These are phyloP conservation scores for Mamestra configurata DNA, from an alignment of 1,140 invertebrate species.

Conservation along the genomic window DNA sequence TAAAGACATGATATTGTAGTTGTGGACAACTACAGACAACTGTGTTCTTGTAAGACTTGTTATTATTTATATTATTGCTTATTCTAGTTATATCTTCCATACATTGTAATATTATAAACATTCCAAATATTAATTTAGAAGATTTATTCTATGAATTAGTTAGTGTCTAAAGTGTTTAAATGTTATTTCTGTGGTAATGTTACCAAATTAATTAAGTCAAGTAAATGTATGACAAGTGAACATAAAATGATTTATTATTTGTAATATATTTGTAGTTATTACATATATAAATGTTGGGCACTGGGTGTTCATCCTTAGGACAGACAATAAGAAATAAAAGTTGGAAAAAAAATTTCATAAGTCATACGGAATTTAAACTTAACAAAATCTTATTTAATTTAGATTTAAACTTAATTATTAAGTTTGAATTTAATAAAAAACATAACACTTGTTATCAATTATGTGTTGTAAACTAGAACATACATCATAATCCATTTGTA, in stretches of 20 bases:
- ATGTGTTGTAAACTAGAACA: slow-evolving; percentile 49
- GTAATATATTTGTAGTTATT: slow-evolving; percentile 44
- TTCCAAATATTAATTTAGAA: slow-evolving; percentile 40
- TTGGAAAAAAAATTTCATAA: slow-evolving; percentile 53
- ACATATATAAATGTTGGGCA: slow-evolving; percentile 37
- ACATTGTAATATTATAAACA: slow-evolving; percentile 10
- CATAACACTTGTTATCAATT: slow-evolving; percentile 26
- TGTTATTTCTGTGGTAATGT: slow-evolving; percentile 37
- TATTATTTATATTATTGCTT: slow-evolving; percentile 41
- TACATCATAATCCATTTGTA: slow-evolving; percentile 52
- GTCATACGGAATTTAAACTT: slow-evolving; percentile 43
- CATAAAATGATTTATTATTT: slow-evolving; percentile 45
- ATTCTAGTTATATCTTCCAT: slow-evolving; percentile 19
- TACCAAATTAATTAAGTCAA: slow-evolving; percentile 24
- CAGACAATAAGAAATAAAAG: slow-evolving; percentile 72
- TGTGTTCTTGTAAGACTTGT: slow-evolving; percentile 29
- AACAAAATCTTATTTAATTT: slow-evolving; percentile 22
- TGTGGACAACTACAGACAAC: not conserved
- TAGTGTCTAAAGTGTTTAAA: slow-evolving; percentile 23
- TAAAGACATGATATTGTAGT: slow-evolving; percentile 15
- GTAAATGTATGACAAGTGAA: slow-evolving; percentile 6
- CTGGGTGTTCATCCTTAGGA: slow-evolving; percentile 65
- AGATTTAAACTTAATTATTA: slow-evolving; percentile 36
- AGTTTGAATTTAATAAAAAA: slow-evolving; percentile 8
- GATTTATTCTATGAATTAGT: slow-evolving; percentile 22